Evolutionary conservation across 2,113 vertebrate species (phyloP).

Genomic region (Trochalopteron elliotii): DNA sequence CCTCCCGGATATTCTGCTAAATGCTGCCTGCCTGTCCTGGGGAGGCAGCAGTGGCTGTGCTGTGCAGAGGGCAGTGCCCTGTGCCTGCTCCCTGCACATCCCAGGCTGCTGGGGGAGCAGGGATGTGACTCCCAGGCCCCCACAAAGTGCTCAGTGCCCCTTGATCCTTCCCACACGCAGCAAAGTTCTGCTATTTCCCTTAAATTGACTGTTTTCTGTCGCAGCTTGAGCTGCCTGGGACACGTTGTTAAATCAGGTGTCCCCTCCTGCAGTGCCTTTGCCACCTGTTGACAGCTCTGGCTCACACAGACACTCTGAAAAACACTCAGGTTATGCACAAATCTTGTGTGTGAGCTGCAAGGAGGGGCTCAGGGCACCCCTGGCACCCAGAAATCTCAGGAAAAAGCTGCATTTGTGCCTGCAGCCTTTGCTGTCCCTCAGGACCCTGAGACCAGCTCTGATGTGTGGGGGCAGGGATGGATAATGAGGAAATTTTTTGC

Average conservation of each 20-base stretch:
- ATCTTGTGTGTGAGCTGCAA: not conserved
- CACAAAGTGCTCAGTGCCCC: fast-evolving
- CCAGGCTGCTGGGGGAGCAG: not conserved
- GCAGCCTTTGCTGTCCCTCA: not conserved
- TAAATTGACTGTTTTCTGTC: not conserved
- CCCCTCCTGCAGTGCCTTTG: not conserved
- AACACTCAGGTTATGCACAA: fast-evolving
- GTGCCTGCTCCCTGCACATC: not conserved
- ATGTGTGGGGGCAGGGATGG: not conserved
- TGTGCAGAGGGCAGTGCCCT: fast-evolving
- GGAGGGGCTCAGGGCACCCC: not conserved
- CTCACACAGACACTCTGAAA: not conserved
- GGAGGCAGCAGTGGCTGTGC: not conserved
- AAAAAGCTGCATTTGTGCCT: too few species aligned
- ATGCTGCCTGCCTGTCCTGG: not conserved
- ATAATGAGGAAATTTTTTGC: not conserved
- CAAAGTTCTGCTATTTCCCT: not conserved
- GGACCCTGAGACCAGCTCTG: not conserved
- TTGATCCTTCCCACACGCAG: fast-evolving
- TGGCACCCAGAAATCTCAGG: not conserved
- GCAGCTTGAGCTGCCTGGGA: fast-evolving
- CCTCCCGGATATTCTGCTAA: fast-evolving
- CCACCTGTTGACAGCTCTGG: not conserved
- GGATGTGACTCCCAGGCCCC: not conserved
- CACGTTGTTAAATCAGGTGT: fast-evolving